A percentile compares a stretch with the other conserved stretches of the same genome.
Evolutionary conservation across 1,140 invertebrate genomes (phyloP).

Genomic region (Solenopsis fugax): DNA sequence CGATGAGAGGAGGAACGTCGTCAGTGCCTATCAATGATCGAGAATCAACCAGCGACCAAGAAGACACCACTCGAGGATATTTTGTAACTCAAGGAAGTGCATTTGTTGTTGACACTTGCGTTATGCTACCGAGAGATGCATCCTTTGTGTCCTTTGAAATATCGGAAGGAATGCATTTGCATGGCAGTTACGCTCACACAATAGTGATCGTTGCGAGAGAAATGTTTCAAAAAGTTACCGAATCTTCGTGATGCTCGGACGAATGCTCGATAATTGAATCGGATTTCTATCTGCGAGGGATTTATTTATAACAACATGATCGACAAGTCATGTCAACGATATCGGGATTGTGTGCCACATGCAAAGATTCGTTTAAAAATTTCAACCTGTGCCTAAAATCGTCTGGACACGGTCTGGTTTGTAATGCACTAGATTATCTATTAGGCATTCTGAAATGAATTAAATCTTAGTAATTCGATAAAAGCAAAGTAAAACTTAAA

Average conservation of each 20-base stretch:
- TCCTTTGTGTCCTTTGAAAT: constrained; percentile 18
- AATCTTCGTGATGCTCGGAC: constrained; percentile 20
- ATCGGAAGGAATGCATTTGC: neutral
- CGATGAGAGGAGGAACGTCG: constrained; percentile 26
- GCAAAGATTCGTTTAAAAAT: constrained; percentile 51
- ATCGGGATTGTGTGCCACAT: neutral
- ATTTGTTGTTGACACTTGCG: constrained; percentile 39
- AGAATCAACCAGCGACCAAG: constrained; percentile 43
- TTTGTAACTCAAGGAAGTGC: constrained; percentile 30
- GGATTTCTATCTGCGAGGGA: neutral
- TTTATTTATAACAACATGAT: constrained; percentile 31
- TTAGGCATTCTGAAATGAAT: neutral
- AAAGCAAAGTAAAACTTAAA: neutral
- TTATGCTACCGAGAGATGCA: constrained; percentile 21
- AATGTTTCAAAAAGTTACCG: constrained; percentile 18
- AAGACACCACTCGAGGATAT: constrained; percentile 30
- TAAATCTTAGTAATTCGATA: neutral
- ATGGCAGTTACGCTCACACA: constrained; percentile 1
- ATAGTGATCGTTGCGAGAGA: constrained; percentile 1
- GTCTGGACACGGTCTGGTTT: neutral
- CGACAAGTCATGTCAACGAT: constrained; percentile 12
- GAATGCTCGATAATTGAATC: neutral
- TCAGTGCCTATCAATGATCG: constrained; percentile 48
- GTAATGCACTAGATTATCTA: constrained; percentile 26
- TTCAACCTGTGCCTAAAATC: constrained; percentile 54